Evolutionary conservation across 2,113 vertebrate species (phyloP), one percentile per base, ranked within the genome.

Genomic region (Damaliscus lunatus): DNA sequence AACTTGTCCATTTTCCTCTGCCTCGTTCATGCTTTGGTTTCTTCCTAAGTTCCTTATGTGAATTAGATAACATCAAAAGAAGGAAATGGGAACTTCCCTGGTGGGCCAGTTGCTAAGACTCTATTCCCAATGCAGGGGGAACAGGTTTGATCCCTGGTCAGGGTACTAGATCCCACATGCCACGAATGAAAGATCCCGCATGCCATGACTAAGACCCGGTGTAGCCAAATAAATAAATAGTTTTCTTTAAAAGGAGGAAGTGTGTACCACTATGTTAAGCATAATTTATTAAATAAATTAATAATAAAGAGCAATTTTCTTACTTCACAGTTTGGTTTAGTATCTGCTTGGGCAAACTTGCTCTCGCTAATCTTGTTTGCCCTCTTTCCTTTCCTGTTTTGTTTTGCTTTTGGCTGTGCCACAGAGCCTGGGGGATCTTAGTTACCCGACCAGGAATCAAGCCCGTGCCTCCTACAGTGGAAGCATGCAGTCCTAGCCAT

Each of bases 321-420:
- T 95, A n/a, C 64, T 80, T 97, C 17, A 43, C 23, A 90, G 67
- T 93, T 93, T 86, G 43, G n/a, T 90, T 90, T 95, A 53, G 12
- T 67, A 81, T 93, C 29, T 81, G 43, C 12, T 25, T 86, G 36
- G 31, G 64, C 31, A 23, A 19, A 12, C 11, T 46, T 67, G 55
- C 10, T 95, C 14, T 71, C 14, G 78, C 27, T 57, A 5, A 71
- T 93, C 80, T 95, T 90, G 27, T 67, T 57, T 62, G 29, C 46
- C 13, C 21, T 52, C 19, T 53, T 82, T 90, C 53, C 31, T 87
- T 93, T 88, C 83, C 16, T 52, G 29, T 19, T 33, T 48, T 50
- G 13, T 15, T 78, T 81, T 81, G 29, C 29, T 52, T 81, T 81
- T 33, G 78, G 78, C 48, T 0, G 1, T 50, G 48, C 3, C 29